Conservation (phyloP, 1,140 invertebrate species). For the Drosophila baimaii region DNA sequence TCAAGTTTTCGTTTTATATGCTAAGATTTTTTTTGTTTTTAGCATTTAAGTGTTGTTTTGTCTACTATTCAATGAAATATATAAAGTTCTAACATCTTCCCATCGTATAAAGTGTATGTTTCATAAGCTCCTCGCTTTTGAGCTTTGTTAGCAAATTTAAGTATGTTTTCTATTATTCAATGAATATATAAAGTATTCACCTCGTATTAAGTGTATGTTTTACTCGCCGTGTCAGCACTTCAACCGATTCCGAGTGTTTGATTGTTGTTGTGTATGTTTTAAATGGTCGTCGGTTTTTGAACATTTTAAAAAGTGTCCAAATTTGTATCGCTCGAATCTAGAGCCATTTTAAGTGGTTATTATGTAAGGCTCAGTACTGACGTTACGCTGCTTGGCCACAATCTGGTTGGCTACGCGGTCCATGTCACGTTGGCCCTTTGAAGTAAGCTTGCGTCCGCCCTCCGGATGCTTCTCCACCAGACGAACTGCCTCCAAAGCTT, state of each 20-base stretch:
- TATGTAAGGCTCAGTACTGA: neutral
- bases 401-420: conserved; percentile 99
- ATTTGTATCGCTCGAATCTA: no score
- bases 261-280: neutral
- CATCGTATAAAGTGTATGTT: neutral
- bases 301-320: neutral
- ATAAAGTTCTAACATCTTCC: neutral
- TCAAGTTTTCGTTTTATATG: no score
- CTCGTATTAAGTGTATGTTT: neutral
- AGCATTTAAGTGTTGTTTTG: no score
- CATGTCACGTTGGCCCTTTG: conserved; percentile 96
- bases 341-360: neutral
- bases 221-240: no score
- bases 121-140: neutral
- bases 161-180: neutral
- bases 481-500: conserved; percentile 96
- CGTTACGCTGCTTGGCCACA: conserved; percentile 86
- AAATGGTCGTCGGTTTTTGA: neutral
- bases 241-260: neutral
- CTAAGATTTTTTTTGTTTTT: no score
- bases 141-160: neutral
- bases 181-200: neutral
- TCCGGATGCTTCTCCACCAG: conserved; percentile 95
- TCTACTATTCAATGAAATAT: no score
- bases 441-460: conserved; percentile 95